A percentile compares a stretch with the other conserved stretches of the same genome.
Evolutionary conservation across 1,140 invertebrate species (phyloP).

Genomic region (Chlorops oryzae): DNA sequence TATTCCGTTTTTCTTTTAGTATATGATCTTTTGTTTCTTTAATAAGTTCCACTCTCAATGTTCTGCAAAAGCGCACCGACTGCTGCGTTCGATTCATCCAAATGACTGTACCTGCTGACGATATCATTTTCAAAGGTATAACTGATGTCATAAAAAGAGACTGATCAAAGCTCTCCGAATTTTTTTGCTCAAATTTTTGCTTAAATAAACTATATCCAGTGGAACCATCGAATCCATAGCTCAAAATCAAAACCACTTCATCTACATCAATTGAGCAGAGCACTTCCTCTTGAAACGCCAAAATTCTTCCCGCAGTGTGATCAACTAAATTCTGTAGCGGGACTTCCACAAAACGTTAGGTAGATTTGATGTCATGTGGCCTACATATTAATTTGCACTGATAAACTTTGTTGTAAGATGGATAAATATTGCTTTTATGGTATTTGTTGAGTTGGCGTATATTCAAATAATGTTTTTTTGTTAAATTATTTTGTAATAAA

Average conservation of each 20-base stretch:
- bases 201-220: slow-evolving; percentile 8
- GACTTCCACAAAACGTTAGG: slow-evolving; percentile 3
- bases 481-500: too few relatives aligned
- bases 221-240: slow-evolving; percentile 14
- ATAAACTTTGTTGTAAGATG: slow-evolving; percentile 3
- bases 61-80: slow-evolving; percentile 6
- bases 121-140: slow-evolving; percentile 9
- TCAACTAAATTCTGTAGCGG: slow-evolving; percentile 11
- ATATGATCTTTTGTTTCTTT: slow-evolving; percentile 10
- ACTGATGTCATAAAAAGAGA: slow-evolving; percentile 13
- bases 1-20: slow-evolving; percentile 7
- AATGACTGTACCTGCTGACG: not conserved
- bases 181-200: slow-evolving; percentile 12
- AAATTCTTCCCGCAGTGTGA: slow-evolving; percentile 3
- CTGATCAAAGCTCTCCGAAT: not conserved
- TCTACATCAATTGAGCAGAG: slow-evolving; percentile 4
- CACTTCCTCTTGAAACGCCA: slow-evolving; percentile 4
- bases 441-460: too few relatives aligned
- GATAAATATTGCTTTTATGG: too few relatives aligned
- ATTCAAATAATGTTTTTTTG: too few relatives aligned
- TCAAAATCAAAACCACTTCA: slow-evolving; percentile 5
- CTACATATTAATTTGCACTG: slow-evolving; percentile 6
- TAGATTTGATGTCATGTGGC: slow-evolving; percentile 6
- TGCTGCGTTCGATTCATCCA: slow-evolving; percentile 1
- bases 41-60: slow-evolving; percentile 10